These are phyloP conservation scores for Phorcus lineatus DNA, from an alignment of 2,888 invertebrate genomes.

Conservation along the genomic window DNA sequence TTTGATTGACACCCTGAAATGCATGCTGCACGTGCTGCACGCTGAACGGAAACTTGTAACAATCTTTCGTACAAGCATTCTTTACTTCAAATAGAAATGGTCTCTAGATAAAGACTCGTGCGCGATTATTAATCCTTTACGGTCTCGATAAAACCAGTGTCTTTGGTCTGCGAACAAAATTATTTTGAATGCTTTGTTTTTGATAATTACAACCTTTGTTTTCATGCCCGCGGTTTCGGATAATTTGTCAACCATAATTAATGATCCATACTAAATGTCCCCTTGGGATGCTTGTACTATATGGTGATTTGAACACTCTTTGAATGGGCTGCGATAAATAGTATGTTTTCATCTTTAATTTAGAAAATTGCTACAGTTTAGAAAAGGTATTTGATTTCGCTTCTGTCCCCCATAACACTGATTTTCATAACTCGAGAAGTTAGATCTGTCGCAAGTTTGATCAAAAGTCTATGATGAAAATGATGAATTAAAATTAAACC, in stretches of 20 bases:
- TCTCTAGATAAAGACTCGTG: background rate
- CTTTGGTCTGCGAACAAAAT: background rate
- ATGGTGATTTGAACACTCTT: too few relatives aligned
- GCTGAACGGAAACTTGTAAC: background rate
- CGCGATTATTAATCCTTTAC: background rate
- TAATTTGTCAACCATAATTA: background rate
- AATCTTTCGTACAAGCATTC: background rate
- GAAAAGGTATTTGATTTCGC: too few relatives aligned
- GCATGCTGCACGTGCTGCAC: constrained; percentile 11
- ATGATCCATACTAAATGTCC: background rate
- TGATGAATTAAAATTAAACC: too few relatives aligned
- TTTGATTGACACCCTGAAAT: background rate
- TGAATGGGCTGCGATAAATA: too few relatives aligned
- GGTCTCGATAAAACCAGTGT: background rate
- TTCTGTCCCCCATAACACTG: too few relatives aligned
- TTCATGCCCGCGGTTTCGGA: background rate
- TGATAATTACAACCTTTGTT: background rate
- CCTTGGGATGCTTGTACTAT: too few relatives aligned
- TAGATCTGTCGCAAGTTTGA: too few relatives aligned
- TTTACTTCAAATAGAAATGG: background rate
- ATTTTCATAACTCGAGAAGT: too few relatives aligned
- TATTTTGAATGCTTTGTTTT: background rate
- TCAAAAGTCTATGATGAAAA: too few relatives aligned
- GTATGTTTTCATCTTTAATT: too few relatives aligned
- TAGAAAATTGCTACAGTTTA: too few relatives aligned